These are phyloP conservation scores for Onychostruthus taczanowskii DNA, from an alignment of 2,113 vertebrate species.

Conservation along the genomic window DNA sequence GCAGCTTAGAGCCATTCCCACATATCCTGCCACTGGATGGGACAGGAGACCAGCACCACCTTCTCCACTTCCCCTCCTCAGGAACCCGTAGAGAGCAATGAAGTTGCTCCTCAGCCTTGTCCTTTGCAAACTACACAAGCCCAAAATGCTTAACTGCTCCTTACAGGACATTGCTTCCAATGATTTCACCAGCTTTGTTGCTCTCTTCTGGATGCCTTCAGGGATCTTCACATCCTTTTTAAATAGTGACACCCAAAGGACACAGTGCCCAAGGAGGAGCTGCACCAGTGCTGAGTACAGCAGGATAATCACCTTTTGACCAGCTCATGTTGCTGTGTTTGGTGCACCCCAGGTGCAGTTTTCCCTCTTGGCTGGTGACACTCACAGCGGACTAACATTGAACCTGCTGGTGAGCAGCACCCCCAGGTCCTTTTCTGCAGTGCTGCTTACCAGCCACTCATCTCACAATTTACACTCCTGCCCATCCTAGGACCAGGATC, in stretches of 20 bases:
- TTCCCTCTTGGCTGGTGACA: background rate
- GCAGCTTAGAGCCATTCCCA: background rate
- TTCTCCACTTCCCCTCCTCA: background rate
- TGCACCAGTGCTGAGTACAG: background rate
- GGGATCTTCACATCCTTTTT: background rate
- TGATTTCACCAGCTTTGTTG: background rate
- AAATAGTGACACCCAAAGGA: background rate
- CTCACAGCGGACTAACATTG: background rate
- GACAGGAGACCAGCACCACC: background rate
- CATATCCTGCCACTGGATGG: background rate
- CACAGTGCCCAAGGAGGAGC: background rate
- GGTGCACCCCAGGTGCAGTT: background rate
- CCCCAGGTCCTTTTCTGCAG: background rate
- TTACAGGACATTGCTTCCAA: background rate
- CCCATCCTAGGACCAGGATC: background rate
- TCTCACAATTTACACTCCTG: background rate
- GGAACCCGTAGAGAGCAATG: background rate
- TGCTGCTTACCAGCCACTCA: background rate
- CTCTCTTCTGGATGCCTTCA: background rate
- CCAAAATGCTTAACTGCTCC: background rate
- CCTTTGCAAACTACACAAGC: background rate
- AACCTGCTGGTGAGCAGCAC: background rate
- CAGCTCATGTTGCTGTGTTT: background rate
- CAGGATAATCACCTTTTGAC: too few species aligned
- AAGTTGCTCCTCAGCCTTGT: background rate